phyloP scores from a whole-genome alignment of 2,888 invertebrate species.

The Maniola hyperantus region DNA sequence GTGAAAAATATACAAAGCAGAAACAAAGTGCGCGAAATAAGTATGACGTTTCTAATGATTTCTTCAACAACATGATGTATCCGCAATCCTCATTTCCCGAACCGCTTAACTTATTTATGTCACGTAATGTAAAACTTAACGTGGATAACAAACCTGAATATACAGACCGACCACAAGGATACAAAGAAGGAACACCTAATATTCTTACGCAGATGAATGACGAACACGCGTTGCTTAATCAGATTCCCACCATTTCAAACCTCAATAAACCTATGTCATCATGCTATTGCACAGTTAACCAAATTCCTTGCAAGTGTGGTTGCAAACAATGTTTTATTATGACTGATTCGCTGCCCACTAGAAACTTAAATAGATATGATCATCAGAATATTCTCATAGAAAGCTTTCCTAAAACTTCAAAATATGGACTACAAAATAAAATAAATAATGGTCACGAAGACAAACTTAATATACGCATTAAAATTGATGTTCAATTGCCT shows the following conservation, averaged over 20 bases:
- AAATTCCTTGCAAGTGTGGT: slow-evolving; percentile 60
- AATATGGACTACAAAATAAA: slow-evolving; percentile 34
- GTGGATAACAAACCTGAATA: slow-evolving; percentile 48
- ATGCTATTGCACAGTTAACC: slow-evolving; percentile 61
- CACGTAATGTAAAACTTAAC: slow-evolving; percentile 44
- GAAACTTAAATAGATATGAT: slow-evolving; percentile 16
- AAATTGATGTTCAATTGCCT: slow-evolving; percentile 69
- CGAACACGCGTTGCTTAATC: background rate
- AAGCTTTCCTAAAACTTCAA: slow-evolving; percentile 16
- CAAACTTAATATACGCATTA: slow-evolving; percentile 63
- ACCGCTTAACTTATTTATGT: slow-evolving; percentile 60
- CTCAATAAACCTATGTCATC: slow-evolving; percentile 48
- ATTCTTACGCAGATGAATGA: slow-evolving; percentile 2
- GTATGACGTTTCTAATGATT: slow-evolving; percentile 45
- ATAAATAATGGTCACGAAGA: slow-evolving; percentile 48
- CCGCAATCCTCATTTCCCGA: slow-evolving; percentile 38
- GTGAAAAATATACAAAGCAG: slow-evolving; percentile 59
- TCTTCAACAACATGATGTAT: slow-evolving; percentile 28
- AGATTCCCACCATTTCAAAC: slow-evolving; percentile 37
- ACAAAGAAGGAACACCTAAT: slow-evolving; percentile 7
- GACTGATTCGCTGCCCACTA: slow-evolving; percentile 42
- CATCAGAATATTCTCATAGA: slow-evolving; percentile 17
- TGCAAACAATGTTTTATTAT: slow-evolving; percentile 62
- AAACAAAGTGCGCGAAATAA: slow-evolving; percentile 47
- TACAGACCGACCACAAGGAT: slow-evolving; percentile 37